Percentiles rank a stretch among this genome's conserved stretches.
These are phyloP conservation scores for Megamerina dolium DNA, from an alignment of 2,888 invertebrate genomes.

Conservation along the genomic window DNA sequence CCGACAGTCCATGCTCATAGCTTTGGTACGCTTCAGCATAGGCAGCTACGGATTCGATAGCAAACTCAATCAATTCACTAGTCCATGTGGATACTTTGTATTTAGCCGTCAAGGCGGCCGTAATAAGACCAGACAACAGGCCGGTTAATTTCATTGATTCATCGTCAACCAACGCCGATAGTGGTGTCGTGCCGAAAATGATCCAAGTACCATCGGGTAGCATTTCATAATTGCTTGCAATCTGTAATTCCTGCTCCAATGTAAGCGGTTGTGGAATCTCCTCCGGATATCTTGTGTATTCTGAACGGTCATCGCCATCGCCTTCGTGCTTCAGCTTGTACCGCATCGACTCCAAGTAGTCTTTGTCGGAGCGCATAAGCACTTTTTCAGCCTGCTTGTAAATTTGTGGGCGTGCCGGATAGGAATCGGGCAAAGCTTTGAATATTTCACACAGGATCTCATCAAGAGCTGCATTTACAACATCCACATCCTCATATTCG, in stretches of 20 bases:
- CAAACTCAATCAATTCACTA: constrained; percentile 55
- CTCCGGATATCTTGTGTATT: constrained; percentile 44
- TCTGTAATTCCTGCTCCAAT: constrained; percentile 52
- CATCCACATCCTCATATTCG: constrained; percentile 28
- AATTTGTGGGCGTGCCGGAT: constrained; percentile 19
- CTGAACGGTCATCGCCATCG: constrained; percentile 45
- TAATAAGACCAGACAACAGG: constrained; percentile 31
- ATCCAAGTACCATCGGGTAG: constrained; percentile 58
- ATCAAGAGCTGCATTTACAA: constrained; percentile 29
- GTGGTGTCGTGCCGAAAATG: constrained; percentile 52
- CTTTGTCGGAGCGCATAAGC: constrained; percentile 36
- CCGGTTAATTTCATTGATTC: constrained; percentile 33
- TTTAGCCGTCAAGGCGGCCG: constrained; percentile 55
- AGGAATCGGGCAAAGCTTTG: constrained; percentile 22
- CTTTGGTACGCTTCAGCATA: constrained; percentile 34
- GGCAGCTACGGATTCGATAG: constrained; percentile 50
- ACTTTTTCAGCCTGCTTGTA: constrained; percentile 37
- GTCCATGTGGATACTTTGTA: constrained; percentile 55
- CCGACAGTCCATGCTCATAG: constrained; percentile 36
- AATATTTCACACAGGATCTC: constrained; percentile 32
- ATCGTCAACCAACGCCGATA: constrained; percentile 44
- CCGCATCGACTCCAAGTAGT: constrained; percentile 34
- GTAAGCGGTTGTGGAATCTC: constrained; percentile 36
- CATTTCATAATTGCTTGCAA: constrained; percentile 55
- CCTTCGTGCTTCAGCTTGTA: constrained; percentile 34